phyloP scores from a whole-genome alignment of 2,888 invertebrate species.

The Drymonia ruficornis region DNA sequence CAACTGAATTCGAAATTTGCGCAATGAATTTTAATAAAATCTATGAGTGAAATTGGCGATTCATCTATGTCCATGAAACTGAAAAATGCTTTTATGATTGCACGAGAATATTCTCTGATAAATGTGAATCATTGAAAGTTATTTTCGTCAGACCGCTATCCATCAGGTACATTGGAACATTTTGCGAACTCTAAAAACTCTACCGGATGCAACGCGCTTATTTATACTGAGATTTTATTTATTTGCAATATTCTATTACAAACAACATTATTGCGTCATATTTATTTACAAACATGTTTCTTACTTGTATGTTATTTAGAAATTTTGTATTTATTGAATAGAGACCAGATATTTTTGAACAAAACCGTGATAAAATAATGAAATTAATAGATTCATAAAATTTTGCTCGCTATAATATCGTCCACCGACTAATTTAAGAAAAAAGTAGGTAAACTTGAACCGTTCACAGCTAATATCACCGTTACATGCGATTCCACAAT shows the following conservation, averaged over 20 bases:
- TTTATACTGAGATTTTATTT: not conserved
- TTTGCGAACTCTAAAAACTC: constrained; percentile 27
- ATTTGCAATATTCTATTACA: not conserved
- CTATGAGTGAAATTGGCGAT: not conserved
- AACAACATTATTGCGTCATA: not conserved
- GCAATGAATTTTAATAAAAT: not conserved
- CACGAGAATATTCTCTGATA: constrained; percentile 3
- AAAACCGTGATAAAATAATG: not conserved
- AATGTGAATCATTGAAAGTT: constrained; percentile 9
- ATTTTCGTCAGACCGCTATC: constrained; percentile 1
- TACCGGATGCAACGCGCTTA: constrained; percentile 30
- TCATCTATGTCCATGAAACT: not conserved
- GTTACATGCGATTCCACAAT: constrained; percentile 81
- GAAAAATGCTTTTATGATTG: constrained; percentile 5
- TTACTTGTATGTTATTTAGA: too few relatives aligned
- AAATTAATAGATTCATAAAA: constrained; percentile 37
- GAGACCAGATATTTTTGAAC: not conserved
- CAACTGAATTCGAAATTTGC: not conserved
- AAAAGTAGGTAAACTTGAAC: constrained; percentile 72
- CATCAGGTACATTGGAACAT: constrained; percentile 21
- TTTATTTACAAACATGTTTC: too few relatives aligned
- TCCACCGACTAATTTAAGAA: constrained; percentile 63
- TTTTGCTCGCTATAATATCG: constrained; percentile 58
- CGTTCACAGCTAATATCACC: constrained; percentile 77
- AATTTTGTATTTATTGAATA: too few relatives aligned